These are phyloP conservation scores for Hycleus cichorii DNA, from an alignment of 1,140 invertebrate species.

Conservation along the genomic window DNA sequence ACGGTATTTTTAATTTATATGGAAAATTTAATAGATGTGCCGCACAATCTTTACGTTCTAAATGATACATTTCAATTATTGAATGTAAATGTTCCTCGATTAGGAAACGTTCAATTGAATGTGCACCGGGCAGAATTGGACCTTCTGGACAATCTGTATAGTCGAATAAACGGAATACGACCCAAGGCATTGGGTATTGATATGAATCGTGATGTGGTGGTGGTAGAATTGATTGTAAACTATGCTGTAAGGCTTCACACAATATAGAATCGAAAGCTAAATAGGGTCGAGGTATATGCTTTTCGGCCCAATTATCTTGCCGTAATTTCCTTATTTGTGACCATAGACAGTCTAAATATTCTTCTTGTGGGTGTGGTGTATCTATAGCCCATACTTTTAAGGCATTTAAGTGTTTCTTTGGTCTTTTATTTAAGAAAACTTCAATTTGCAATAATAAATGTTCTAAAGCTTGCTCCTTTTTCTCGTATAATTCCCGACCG, in stretches of 20 bases:
- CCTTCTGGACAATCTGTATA: constrained; percentile 97
- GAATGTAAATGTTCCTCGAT: constrained; percentile 96
- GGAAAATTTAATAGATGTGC: constrained; percentile 86
- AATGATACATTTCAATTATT: constrained; percentile 83
- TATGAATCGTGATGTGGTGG: constrained; percentile 86
- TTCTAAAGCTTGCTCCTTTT: constrained; percentile 91
- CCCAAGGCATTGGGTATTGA: constrained; percentile 83
- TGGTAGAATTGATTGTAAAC: constrained; percentile 80
- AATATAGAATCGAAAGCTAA: constrained; percentile 91
- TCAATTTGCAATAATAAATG: constrained; percentile 89
- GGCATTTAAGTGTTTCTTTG: constrained; percentile 84
- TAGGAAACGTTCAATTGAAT: constrained; percentile 95
- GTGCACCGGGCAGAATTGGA: constrained; percentile 83
- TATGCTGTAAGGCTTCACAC: constrained; percentile 93
- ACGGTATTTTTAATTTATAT: constrained; percentile 88
- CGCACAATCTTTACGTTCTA: constrained; percentile 92
- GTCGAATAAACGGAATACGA: constrained; percentile 89
- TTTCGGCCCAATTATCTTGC: constrained; percentile 94
- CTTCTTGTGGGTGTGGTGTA: constrained; percentile 92
- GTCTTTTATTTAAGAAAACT: constrained; percentile 88
- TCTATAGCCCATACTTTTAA: constrained; percentile 89
- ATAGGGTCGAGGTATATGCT: constrained; percentile 92
- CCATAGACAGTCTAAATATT: constrained; percentile 97
- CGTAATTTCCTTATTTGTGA: constrained; percentile 88
- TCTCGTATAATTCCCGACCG: constrained; percentile 91